Conservation (phyloP, 2,888 invertebrate species). For the Notodonta ziczac region DNA sequence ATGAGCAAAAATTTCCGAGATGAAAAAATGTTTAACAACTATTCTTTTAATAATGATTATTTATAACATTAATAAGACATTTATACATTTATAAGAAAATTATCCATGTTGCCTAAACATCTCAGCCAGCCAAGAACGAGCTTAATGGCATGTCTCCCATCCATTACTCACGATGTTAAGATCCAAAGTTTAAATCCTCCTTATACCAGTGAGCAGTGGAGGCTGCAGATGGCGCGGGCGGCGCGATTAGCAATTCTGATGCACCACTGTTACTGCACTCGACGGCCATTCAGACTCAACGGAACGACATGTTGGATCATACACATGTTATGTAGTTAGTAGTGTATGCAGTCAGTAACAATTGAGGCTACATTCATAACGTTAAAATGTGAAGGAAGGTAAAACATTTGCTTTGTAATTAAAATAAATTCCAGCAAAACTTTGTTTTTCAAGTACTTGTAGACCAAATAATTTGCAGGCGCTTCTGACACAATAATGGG, state of each 20-base stretch:
- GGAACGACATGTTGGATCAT: not conserved
- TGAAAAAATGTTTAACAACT: not conserved
- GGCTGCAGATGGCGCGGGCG: conserved; percentile 26
- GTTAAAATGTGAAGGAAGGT: too few species aligned
- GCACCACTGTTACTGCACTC: conserved; percentile 36
- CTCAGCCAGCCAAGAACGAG: conserved; percentile 16
- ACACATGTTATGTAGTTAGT: too few species aligned
- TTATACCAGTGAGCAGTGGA: conserved; percentile 16
- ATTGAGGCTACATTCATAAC: too few species aligned
- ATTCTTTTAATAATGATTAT: too few species aligned
- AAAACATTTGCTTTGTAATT: too few species aligned
- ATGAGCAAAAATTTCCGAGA: too few species aligned
- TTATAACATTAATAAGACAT: too few species aligned
- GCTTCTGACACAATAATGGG: not conserved
- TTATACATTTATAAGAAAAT: too few species aligned
- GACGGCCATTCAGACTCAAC: conserved; percentile 23
- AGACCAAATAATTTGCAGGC: too few species aligned
- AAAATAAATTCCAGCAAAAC: too few species aligned
- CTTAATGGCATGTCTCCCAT: conserved; percentile 32
- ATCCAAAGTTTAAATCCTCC: conserved; percentile 17
- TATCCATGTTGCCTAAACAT: not conserved
- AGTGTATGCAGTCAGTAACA: too few species aligned
- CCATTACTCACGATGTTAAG: conserved; percentile 23
- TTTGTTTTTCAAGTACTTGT: too few species aligned
- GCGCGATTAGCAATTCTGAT: conserved; percentile 46